Evolutionary conservation across 1,140 invertebrate species (phyloP).

Genomic region (Bombus haemorrhoidalis): DNA sequence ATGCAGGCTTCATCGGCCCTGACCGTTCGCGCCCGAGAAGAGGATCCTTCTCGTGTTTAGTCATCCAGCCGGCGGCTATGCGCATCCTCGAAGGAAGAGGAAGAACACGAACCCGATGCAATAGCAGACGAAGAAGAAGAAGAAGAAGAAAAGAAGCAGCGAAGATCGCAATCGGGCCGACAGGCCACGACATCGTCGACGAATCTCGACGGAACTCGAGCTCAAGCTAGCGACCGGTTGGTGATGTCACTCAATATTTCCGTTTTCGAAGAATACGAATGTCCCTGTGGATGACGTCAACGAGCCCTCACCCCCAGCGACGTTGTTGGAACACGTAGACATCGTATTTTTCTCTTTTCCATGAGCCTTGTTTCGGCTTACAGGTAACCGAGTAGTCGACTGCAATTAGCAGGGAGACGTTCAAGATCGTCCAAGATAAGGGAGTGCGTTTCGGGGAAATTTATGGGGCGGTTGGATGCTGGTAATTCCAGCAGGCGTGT

Average conservation of each 20-base stretch:
- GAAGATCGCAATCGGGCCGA: slow-evolving; percentile 59
- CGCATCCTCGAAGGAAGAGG: slow-evolving; percentile 39
- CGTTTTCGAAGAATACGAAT: slow-evolving; percentile 60
- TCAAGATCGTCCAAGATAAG: neutral
- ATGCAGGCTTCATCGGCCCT: slow-evolving; percentile 45
- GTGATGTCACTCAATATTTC: slow-evolving; percentile 75
- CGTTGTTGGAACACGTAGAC: neutral
- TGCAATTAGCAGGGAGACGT: slow-evolving; percentile 11
- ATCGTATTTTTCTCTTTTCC: slow-evolving; percentile 8
- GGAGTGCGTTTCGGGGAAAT: neutral
- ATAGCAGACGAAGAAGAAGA: neutral
- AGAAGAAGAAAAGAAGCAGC: slow-evolving; percentile 46
- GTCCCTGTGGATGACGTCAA: slow-evolving; percentile 35
- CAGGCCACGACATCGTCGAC: slow-evolving; percentile 57
- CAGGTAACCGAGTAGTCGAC: neutral
- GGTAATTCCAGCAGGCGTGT: neutral
- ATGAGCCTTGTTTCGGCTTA: neutral
- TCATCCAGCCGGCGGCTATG: slow-evolving; percentile 58
- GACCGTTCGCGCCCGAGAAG: slow-evolving; percentile 50
- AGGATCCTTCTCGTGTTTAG: slow-evolving; percentile 69
- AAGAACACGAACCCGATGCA: neutral
- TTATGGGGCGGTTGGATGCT: neutral
- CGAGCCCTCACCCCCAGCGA: slow-evolving; percentile 5
- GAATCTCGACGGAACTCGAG: slow-evolving; percentile 58
- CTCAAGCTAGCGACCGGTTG: slow-evolving; percentile 64